Percentiles rank a stretch among this genome's conserved stretches.
Evolutionary conservation across 2,888 invertebrate genomes (phyloP).

Genomic region (Callyntrura sp.): DNA sequence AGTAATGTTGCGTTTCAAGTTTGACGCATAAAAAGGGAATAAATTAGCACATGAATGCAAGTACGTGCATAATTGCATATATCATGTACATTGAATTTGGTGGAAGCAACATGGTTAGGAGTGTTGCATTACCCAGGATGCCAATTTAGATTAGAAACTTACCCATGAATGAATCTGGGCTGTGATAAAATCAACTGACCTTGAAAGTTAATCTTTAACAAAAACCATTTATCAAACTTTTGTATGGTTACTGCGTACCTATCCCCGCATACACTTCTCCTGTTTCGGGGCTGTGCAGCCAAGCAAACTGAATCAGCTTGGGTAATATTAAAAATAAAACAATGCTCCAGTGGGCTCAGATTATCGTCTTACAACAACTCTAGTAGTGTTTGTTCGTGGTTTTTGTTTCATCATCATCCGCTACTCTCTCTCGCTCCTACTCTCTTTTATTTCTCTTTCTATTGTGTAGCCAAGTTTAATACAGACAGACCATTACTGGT

Average conservation of each 20-base stretch:
- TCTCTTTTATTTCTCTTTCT: neutral
- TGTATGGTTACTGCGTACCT: neutral
- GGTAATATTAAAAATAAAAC: conserved; percentile 22
- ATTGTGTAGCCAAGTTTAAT: neutral
- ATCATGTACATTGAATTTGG: neutral
- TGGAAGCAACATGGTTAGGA: neutral
- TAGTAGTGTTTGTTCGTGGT: neutral
- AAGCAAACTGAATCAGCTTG: neutral
- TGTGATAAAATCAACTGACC: conserved; percentile 52
- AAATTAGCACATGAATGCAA: neutral
- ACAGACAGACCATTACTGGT: neutral
- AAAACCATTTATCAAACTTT: conserved; percentile 59
- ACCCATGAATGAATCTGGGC: conserved; percentile 15
- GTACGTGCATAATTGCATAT: neutral
- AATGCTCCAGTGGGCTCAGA: neutral
- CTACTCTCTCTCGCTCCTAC: neutral
- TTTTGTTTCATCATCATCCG: conserved; percentile 3
- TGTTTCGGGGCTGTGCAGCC: neutral
- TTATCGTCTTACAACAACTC: conserved; percentile 1
- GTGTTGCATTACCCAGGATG: conserved; percentile 15
- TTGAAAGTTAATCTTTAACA: conserved; percentile 66
- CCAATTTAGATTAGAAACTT: conserved; percentile 50
- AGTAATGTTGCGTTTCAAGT: neutral
- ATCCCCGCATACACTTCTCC: neutral
- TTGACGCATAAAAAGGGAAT: neutral